Percentiles rank a stretch among this genome's conserved stretches.
phyloP scores from a whole-genome alignment of 2,797 vertebrate species.

The Sarcoramphus papa region DNA sequence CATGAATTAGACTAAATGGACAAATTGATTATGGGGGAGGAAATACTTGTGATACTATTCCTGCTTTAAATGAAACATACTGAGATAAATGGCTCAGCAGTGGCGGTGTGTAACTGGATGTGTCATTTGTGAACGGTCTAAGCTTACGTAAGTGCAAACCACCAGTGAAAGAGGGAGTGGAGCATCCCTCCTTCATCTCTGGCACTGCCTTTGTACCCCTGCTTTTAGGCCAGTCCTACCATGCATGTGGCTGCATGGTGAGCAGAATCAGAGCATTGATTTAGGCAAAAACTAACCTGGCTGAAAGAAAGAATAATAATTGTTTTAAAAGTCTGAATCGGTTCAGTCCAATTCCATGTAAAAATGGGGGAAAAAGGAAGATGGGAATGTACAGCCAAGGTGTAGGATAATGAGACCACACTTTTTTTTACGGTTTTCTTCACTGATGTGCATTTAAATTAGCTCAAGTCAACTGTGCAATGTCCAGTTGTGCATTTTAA shows the following conservation, averaged over 20 bases:
- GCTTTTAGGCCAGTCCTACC: neutral
- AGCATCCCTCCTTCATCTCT: neutral
- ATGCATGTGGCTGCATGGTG: rapidly evolving
- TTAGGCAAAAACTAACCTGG: neutral
- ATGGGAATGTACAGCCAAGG: neutral
- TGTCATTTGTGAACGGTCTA: neutral
- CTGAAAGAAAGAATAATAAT: neutral
- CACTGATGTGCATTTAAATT: neutral
- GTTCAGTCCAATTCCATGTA: neutral
- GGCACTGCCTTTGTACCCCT: neutral
- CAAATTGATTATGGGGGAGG: neutral
- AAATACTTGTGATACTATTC: neutral
- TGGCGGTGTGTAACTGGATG: neutral
- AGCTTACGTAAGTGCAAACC: neutral
- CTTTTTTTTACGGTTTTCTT: neutral
- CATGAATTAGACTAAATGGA: neutral
- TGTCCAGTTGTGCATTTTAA: neutral
- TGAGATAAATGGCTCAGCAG: neutral
- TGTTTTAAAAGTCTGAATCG: neutral
- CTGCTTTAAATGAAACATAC: neutral
- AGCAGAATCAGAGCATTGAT: neutral
- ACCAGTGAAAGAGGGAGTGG: neutral
- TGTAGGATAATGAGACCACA: neutral
- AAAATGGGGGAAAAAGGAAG: neutral
- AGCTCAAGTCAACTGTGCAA: neutral